Evolutionary conservation across 2,113 vertebrate genomes (phyloP).

Genomic region (Malaclemys terrapin): DNA sequence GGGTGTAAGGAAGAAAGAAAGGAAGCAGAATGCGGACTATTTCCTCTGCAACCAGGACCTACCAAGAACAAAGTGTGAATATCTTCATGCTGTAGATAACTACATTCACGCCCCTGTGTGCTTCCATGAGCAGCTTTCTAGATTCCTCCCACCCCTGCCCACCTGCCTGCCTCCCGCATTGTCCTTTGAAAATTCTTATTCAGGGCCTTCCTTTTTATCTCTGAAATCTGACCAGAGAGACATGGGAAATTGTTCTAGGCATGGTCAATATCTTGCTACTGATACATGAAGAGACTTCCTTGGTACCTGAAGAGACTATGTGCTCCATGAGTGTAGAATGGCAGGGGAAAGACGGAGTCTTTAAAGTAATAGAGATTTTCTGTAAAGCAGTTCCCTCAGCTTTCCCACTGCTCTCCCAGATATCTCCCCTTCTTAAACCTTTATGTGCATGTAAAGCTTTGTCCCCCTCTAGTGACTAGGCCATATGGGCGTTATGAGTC

Average conservation of each 20-base stretch:
- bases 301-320: background rate
- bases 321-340: background rate
- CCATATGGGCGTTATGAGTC: background rate
- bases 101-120: background rate
- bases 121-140: background rate
- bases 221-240: background rate
- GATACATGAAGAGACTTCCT: background rate
- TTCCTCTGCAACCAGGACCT: background rate
- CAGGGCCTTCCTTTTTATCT: background rate
- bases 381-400: background rate
- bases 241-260: background rate
- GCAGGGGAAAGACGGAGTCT: background rate
- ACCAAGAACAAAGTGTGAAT: background rate
- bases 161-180: background rate
- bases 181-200: background rate
- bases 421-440: background rate
- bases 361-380: background rate
- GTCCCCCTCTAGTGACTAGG: background rate
- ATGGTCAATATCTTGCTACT: background rate
- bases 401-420: background rate
- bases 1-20: background rate
- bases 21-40: background rate
- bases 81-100: constrained; percentile 35
- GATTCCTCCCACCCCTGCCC: background rate
- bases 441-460: background rate